Percentiles rank a stretch among this genome's conserved stretches.
Conservation (phyloP, 2,888 invertebrate species). For the Caenorhabditis panamensis region DNA sequence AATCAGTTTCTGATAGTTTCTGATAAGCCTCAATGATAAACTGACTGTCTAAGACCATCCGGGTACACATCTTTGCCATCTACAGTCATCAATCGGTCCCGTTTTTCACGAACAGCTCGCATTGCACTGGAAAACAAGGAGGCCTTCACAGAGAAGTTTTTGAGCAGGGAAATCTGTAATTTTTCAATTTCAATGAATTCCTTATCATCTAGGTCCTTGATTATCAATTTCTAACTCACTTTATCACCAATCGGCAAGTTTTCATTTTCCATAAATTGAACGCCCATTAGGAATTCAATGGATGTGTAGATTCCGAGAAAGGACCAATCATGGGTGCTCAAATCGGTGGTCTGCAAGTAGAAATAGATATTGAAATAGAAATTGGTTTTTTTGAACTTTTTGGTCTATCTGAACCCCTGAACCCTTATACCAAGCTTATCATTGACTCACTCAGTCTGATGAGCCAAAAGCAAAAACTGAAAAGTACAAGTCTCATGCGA, state of each 20-base stretch:
- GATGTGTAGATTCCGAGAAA: conserved; percentile 43
- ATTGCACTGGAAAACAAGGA: conserved; percentile 30
- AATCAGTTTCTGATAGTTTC: background rate
- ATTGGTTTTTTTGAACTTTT: background rate
- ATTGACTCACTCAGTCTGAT: too few species aligned
- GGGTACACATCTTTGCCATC: conserved; percentile 28
- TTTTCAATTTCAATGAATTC: background rate
- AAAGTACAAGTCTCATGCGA: too few species aligned
- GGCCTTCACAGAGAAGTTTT: conserved; percentile 28
- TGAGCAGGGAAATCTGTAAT: conserved; percentile 20
- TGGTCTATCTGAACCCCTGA: too few species aligned
- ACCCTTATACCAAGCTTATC: too few species aligned
- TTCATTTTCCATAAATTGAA: conserved; percentile 23
- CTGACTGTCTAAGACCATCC: conserved; percentile 21
- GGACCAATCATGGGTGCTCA: conserved; percentile 35
- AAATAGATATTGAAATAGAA: background rate
- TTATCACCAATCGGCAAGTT: background rate
- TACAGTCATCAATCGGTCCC: conserved; percentile 24
- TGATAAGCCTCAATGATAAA: background rate
- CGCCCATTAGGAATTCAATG: conserved; percentile 17
- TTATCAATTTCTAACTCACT: conserved; percentile 2
- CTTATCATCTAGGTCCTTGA: too few species aligned
- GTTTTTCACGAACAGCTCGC: conserved; percentile 25
- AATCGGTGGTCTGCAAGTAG: conserved; percentile 7
- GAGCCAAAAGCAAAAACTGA: too few species aligned